phyloP scores from a whole-genome alignment of 2,888 invertebrate species.

The Cantharis nigra region DNA sequence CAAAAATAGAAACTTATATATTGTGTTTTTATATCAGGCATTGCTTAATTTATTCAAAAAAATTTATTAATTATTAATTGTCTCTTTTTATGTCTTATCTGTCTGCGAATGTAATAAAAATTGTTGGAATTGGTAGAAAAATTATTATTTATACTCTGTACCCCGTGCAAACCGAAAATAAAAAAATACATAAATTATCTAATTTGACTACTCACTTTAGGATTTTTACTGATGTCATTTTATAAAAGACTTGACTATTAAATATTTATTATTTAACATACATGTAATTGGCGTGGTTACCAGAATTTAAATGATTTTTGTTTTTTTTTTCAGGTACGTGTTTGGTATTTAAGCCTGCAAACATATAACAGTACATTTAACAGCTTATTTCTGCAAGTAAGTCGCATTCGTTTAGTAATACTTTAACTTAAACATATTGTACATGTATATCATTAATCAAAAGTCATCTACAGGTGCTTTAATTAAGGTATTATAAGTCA shows the following conservation, averaged over 20 bases:
- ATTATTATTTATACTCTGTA: not conserved
- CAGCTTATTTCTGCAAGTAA: constrained; percentile 15
- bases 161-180: not conserved
- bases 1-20: not conserved
- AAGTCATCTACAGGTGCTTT: not conserved
- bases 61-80: not conserved
- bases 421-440: not conserved
- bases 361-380: constrained; percentile 16
- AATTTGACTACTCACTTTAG: not conserved
- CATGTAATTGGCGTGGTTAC: constrained; percentile 11
- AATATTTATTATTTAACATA: constrained; percentile 6
- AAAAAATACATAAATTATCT: not conserved
- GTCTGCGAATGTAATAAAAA: not conserved
- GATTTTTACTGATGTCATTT: not conserved
- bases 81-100: not conserved
- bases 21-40: not conserved
- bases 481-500: not conserved
- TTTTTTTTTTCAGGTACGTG: constrained; percentile 23
- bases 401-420: constrained; percentile 11
- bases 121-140: not conserved
- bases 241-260: not conserved
- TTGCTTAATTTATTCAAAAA: not conserved
- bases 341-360: constrained; percentile 11
- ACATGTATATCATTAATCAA: not conserved
- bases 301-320: constrained; percentile 11